Evolutionary conservation across 2,888 invertebrate species (phyloP), one percentile per base, ranked within the genome.

Genomic region (Cloeon dipterum): DNA sequence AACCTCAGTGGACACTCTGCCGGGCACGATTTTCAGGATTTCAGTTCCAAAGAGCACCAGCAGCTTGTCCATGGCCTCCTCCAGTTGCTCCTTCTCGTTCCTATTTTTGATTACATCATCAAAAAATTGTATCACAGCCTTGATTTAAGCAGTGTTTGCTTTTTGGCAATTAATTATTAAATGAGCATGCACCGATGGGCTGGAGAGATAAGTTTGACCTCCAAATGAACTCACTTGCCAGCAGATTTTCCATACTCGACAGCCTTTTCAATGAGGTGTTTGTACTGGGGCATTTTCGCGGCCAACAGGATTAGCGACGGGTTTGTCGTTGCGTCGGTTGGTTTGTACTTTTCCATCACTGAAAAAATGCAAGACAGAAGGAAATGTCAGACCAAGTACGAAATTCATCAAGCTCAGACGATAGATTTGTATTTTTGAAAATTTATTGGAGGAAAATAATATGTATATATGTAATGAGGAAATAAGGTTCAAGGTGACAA

Each of bases 281-380:
- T 72, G 57, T 98, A 99, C 51, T 88, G 83, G n/a, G 85, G 76
- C 70, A 93, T 79, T 47, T 70, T 77, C 20, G 96, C 82, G 2
- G 96, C 98, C 37, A 85, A 82, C 46, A 98, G 63, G 46, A 98
- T 94, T 37, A 98, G 65, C 5, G 96, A 94, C 4, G 98, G 98
- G 58, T 98, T 98, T 36, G 98, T 98, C 3, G 98, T 98, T 25
- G 96, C 96, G 74, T 98, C 98, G 1, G 91, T 94, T 3, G 98
- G 98, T 57, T 88, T 83, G 59, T 89, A 98, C 47, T 79, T 73
- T 57, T 86, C 81, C 74, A 98, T 94, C 8, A 86, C 96, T 94
- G 52, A 32, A 57, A 52, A 38, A 38, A 44, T 36, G n/a, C n/a
- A n/a, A n/a, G n/a, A n/a, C n/a, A n/a, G n/a, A n/a, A n/a, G n/a